These are phyloP conservation scores for Pseudochromis fuscus DNA, from an alignment of 2,797 vertebrate genomes.

Conservation along the genomic window DNA sequence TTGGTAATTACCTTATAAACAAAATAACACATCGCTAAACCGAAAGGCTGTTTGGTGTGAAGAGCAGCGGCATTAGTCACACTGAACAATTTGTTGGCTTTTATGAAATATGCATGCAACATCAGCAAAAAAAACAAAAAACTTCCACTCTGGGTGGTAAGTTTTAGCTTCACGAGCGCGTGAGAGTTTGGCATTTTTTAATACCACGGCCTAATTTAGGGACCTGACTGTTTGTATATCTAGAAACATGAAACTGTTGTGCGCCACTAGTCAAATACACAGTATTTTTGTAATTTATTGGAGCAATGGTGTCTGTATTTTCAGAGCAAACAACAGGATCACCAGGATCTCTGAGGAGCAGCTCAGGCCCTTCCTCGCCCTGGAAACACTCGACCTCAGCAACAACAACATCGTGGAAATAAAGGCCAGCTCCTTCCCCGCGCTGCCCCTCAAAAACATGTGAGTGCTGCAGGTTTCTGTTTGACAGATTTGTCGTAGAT, in stretches of 20 bases:
- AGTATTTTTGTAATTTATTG: conserved; percentile 72
- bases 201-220: conserved; percentile 69
- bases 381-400: conserved; percentile 96
- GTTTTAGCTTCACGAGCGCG: conserved; percentile 20
- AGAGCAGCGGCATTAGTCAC: conserved; percentile 65
- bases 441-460: conserved; percentile 91
- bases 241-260: conserved; percentile 56
- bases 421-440: conserved; percentile 88
- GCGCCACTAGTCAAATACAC: conserved; percentile 51
- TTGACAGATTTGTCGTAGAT: too few species aligned
- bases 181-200: conserved; percentile 59
- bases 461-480: conserved; percentile 79
- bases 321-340: conserved; percentile 95
- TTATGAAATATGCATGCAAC: conserved; percentile 27
- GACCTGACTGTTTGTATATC: conserved; percentile 61
- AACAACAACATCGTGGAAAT: conserved; percentile 92
- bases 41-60: conserved; percentile 81
- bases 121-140: conserved; percentile 11
- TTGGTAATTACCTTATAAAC: conserved; percentile 97
- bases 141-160: conserved; percentile 62
- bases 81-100: conserved; percentile 57
- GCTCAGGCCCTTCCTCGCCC: conserved; percentile 85
- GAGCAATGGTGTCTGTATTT: conserved; percentile 79
- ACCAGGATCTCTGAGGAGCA: conserved; percentile 85
- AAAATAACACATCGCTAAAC: conserved; percentile 88